Evolutionary conservation across 2,113 vertebrate species (phyloP), one percentile per base, ranked within the genome.

Genomic region (Lepus europaeus): DNA sequence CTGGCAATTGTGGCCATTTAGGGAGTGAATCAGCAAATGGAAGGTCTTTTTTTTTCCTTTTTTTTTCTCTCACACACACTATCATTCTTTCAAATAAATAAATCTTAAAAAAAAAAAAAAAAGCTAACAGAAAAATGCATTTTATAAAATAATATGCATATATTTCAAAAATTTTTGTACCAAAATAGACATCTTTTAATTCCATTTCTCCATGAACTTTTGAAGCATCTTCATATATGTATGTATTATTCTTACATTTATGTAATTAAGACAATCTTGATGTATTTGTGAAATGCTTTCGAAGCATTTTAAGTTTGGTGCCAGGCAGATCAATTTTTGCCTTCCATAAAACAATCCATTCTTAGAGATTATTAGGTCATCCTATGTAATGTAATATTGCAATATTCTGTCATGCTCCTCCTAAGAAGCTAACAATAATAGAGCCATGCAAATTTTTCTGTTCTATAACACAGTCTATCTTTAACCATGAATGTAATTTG

Each of bases 401-500:
- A 74, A 36, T 64, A 76, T 33, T 90, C 61, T 95, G 8, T 36
- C 77, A 13, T 89, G 49, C 12, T 88, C 6, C 36, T 81, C 49
- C 29, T 33, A 76, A 68, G 74, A 3, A 89, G 64, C 45, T 59
- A 79, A 56, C 23, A 82, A 74, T 17, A 85, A 45, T 45, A 45
- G 64, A 80, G 25, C 19, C 69, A 80, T 49, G 27, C 45, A 53
- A 86, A 17, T 77, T 69, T 68, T 77, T 85, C 85, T 77, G 29
- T 53, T 95, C 22, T 17, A 36, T 49, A 85, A 73, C 14, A 87
- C 17, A 22, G 59, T 53, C n/a, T 69, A 86, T 88, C n/a, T 82
- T 93, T 90, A 63, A 80, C 27, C 49, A 83, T 53, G 69, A 93
- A 73, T 77, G n/a, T 80, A 78, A 78, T 23, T 76, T 79, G 93